Conservation (phyloP, 1,140 invertebrate species). For the Drosophila pachea region DNA sequence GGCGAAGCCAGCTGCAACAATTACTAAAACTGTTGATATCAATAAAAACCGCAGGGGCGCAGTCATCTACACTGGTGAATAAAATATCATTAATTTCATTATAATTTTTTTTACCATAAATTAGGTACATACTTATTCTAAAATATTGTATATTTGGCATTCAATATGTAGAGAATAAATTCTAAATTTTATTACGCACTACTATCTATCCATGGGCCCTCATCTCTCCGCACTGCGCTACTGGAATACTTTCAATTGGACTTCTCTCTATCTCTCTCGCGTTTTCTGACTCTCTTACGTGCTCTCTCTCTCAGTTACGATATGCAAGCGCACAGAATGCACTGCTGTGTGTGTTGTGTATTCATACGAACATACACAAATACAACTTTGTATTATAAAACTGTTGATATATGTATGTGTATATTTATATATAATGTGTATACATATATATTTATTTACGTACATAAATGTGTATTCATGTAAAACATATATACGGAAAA, state of each 20-base stretch:
- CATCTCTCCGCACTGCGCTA: slow-evolving; percentile 29
- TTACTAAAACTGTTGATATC: slow-evolving; percentile 68
- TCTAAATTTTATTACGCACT: background rate
- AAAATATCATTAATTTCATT: too few relatives aligned
- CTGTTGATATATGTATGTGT: slow-evolving; percentile 28
- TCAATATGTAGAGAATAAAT: background rate
- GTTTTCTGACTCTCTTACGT: slow-evolving; percentile 30
- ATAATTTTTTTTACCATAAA: too few relatives aligned
- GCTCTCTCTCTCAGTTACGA: slow-evolving; percentile 42
- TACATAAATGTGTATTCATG: slow-evolving; percentile 19
- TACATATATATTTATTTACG: slow-evolving; percentile 27
- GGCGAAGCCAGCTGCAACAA: slow-evolving; percentile 47
- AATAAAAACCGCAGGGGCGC: slow-evolving; percentile 40
- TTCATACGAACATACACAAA: background rate
- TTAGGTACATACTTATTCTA: background rate
- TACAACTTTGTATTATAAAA: slow-evolving; percentile 16
- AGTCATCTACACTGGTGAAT: background rate
- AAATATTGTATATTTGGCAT: background rate
- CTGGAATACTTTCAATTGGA: slow-evolving; percentile 36
- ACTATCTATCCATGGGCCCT: background rate
- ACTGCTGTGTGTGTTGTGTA: slow-evolving; percentile 9
- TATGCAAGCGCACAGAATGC: slow-evolving; percentile 47
- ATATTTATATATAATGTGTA: slow-evolving; percentile 22
- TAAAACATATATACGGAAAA: slow-evolving; percentile 15
- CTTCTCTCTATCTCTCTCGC: slow-evolving; percentile 34